Evolutionary conservation across 2,113 vertebrate genomes (phyloP).

Genomic region (Peucedramus taeniatus): DNA sequence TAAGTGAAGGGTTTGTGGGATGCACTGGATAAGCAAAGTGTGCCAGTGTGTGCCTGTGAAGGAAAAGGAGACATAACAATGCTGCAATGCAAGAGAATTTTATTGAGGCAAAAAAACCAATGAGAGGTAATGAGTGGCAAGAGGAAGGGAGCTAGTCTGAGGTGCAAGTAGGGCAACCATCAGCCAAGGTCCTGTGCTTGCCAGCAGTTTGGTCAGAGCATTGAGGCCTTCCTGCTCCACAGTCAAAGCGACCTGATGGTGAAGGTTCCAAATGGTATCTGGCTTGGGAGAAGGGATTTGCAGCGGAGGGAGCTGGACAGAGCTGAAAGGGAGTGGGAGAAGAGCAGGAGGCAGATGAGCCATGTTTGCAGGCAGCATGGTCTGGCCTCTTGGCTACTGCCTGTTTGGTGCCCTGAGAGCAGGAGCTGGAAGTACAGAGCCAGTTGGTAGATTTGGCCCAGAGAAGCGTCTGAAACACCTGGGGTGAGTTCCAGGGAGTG

Average conservation of each 20-base stretch:
- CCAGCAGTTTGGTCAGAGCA: accelerated
- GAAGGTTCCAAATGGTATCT: accelerated
- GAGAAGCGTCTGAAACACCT: accelerated
- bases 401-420: accelerated
- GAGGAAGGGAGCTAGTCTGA: not conserved
- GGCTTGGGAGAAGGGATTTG: not conserved
- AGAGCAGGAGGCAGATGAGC: not conserved
- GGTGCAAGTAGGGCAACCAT: accelerated
- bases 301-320: not conserved
- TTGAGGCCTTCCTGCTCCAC: accelerated
- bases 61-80: not conserved
- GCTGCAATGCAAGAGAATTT: not conserved
- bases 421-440: not conserved
- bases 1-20: not conserved
- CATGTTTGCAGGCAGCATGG: accelerated
- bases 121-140: accelerated
- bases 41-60: not conserved
- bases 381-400: not conserved
- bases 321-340: not conserved
- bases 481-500: not conserved
- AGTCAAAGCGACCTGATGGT: accelerated
- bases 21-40: not conserved
- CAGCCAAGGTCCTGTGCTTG: not conserved
- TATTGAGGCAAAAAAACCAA: not conserved
- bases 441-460: accelerated